These are phyloP conservation scores for Eulemur albifrons DNA, from an alignment of 2,797 vertebrate genomes.

Conservation along the genomic window DNA sequence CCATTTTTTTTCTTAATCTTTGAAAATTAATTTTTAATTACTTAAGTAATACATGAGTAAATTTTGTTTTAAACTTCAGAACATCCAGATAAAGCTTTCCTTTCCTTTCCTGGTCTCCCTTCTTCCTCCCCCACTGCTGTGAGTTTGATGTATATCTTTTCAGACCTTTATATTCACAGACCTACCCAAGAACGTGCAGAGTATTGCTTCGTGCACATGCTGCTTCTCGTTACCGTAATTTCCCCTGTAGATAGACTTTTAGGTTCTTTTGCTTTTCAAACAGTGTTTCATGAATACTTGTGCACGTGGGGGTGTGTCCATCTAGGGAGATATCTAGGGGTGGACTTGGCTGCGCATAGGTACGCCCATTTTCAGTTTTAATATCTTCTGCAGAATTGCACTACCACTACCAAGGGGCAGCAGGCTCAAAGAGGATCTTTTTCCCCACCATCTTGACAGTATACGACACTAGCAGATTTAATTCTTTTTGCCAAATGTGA, in stretches of 20 bases:
- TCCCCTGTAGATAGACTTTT: background rate
- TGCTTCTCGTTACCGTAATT: slow-evolving; percentile 9
- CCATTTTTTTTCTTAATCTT: background rate
- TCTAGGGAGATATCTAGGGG: background rate
- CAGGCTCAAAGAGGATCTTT: background rate
- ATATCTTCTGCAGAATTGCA: background rate
- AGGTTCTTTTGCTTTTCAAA: background rate
- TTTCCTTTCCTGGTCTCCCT: background rate
- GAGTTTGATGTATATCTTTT: slow-evolving; percentile 16
- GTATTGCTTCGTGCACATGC: background rate
- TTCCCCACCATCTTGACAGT: background rate
- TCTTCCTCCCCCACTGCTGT: background rate
- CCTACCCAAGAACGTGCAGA: background rate
- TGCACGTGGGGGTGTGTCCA: background rate
- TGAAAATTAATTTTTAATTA: slow-evolving; percentile 37
- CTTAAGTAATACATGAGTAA: background rate
- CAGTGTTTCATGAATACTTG: background rate
- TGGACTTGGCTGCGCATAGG: background rate
- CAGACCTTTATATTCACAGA: background rate
- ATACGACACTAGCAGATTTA: background rate
- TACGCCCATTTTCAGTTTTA: background rate
- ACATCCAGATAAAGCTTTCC: background rate
- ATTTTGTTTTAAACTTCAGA: slow-evolving; percentile 11
- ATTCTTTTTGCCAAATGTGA: background rate
- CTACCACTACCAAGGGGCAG: background rate